These are phyloP conservation scores for Umimayanthus chanpuru DNA, from an alignment of 92 coral and sea anemone genomes.

Conservation along the genomic window DNA sequence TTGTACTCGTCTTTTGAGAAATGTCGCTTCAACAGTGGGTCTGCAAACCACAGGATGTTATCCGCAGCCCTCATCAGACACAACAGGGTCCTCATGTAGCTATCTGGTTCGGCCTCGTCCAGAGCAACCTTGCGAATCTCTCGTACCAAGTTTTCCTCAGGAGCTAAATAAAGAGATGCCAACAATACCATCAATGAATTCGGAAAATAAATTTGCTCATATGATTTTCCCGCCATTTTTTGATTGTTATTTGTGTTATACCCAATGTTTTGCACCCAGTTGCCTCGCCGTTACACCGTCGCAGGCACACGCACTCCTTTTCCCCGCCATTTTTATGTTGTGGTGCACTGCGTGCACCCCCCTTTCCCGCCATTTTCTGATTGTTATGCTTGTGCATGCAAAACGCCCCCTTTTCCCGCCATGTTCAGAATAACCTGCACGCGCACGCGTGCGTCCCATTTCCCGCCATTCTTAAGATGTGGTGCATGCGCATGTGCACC, in stretches of 20 bases:
- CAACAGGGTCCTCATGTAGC: conserved; percentile 2
- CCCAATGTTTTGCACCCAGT: not conserved
- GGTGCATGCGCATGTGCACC: not conserved
- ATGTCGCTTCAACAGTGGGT: conserved; percentile 9
- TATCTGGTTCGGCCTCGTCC: not conserved
- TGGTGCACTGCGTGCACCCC: not conserved
- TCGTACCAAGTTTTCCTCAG: not conserved
- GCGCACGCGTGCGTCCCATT: not conserved
- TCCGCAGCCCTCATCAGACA: not conserved
- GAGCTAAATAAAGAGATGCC: not conserved
- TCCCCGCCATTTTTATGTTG: not conserved
- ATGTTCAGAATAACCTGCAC: not conserved
- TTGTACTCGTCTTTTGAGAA: conserved; percentile 19
- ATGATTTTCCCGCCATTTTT: not conserved
- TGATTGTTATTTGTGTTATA: too few relatives aligned
- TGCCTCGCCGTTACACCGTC: too few relatives aligned
- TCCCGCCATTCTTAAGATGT: not conserved
- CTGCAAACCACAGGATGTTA: not conserved
- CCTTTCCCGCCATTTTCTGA: too few relatives aligned
- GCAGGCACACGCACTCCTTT: not conserved
- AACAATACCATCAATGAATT: not conserved
- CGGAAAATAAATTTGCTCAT: not conserved
- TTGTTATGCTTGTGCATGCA: too few relatives aligned
- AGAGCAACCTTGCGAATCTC: conserved; percentile 9
- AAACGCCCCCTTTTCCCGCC: not conserved